Evolutionary conservation across 2,113 vertebrate genomes (phyloP), one percentile per base, ranked within the genome.

Genomic region (Galbula dea): DNA sequence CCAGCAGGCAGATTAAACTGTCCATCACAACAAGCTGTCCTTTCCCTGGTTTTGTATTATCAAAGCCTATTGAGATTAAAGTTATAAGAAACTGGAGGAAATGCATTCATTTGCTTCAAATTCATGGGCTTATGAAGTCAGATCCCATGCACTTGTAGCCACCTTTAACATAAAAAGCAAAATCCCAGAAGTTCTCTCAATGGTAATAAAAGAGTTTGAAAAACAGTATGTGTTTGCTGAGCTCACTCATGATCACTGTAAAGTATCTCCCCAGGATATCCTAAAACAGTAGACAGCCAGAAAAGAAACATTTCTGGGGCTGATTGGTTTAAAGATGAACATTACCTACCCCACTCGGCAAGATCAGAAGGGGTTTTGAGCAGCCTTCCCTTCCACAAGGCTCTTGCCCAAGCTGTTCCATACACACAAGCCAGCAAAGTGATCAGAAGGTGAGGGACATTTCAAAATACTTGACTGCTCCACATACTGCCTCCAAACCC

Each of bases 1-100:
- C 92, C 89, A 97, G 91, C 83, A 96, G 93, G 83, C 91, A 96
- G 92, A 96, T 97, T 96, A 96, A 97, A 96, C 93, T 93, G 88
- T 92, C 94, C 52, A 93, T 97, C 97, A 96, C 8, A 84, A 94
- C 46, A 86, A 55, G 3, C 58, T 94, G 78, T 86, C 88, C 87
- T 94, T 95, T 86, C 72, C 17, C 10, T 32, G n/a, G 77, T 73
- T 58, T 93, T 92, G 43, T 77, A 67, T 36, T 74, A 86, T 36
- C 49, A 77, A 69, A 90, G 75, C 13, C 82, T 26, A 3, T 26
- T 63, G 88, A 95, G 83, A 95, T 75, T 90, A 83, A 73, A 93
- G 61, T 71, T 88, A 52, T 48, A 65, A 72, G 79, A 88, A 26
- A 65, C 36, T n/a, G 22, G 34, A 83, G 30, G 19, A 92, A 84